Evolutionary conservation across 64 coral and sea anemone species (phyloP).

Genomic region (Orbicella faveolata): DNA sequence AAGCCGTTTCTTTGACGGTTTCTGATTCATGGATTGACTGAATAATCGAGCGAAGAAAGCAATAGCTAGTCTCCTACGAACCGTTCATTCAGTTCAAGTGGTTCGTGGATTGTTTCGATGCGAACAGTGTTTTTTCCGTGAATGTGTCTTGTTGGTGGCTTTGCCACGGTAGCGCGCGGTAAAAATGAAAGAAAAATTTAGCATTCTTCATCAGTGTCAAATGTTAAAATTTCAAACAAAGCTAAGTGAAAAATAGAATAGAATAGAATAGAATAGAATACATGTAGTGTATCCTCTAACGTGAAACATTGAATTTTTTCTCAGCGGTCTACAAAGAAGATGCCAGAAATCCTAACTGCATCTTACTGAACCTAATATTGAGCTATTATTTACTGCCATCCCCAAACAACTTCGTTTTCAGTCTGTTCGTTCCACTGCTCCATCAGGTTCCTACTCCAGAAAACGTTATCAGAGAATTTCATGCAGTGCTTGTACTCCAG

Average conservation of each 20-base stretch:
- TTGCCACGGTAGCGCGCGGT: neutral
- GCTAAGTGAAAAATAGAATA: neutral
- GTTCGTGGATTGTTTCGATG: neutral
- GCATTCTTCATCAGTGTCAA: neutral
- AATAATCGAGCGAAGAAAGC: neutral
- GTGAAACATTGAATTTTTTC: neutral
- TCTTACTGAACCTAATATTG: neutral
- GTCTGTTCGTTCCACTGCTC: neutral
- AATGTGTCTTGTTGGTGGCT: neutral
- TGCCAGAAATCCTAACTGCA: neutral
- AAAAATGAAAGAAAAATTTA: neutral
- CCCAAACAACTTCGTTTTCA: neutral
- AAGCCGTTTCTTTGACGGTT: neutral
- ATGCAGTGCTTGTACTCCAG: neutral
- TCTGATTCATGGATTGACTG: neutral
- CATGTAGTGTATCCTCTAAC: neutral
- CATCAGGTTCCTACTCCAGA: neutral
- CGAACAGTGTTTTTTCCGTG: neutral
- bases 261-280: neutral
- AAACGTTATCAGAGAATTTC: neutral
- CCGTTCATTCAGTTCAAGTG: neutral
- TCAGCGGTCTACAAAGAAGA: neutral
- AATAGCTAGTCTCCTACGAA: neutral
- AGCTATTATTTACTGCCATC: neutral
- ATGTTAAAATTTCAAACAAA: neutral